Conservation (phyloP, 2,113 vertebrate species). For the Telmatochromis brichardi region DNA sequence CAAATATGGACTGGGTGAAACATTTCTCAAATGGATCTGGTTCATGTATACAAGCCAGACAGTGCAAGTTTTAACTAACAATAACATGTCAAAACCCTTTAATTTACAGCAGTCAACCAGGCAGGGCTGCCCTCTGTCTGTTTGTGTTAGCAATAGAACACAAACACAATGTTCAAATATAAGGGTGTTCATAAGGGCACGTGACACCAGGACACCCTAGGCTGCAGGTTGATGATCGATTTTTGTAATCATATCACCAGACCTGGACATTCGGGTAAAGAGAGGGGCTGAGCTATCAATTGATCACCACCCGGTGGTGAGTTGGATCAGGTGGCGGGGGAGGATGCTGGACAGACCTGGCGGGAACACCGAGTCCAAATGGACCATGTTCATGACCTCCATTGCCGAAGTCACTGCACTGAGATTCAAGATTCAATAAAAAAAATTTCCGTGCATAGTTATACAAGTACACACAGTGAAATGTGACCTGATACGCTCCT, state of each 20-base stretch:
- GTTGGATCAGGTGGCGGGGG: neutral
- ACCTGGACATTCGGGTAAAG: neutral
- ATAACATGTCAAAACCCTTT: neutral
- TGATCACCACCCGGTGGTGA: neutral
- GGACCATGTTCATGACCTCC: neutral
- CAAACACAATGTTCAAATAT: neutral
- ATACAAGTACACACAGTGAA: neutral
- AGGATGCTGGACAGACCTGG: neutral
- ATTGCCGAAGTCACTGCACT: neutral
- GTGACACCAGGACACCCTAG: neutral
- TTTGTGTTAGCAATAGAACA: neutral
- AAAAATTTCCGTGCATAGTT: rapidly evolving
- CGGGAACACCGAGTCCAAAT: neutral
- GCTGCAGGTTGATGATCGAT: neutral
- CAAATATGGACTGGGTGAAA: neutral
- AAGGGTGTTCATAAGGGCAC: neutral
- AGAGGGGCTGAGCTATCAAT: neutral
- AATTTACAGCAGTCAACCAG: neutral
- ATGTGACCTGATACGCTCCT: neutral
- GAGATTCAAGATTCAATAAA: neutral
- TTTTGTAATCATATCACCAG: neutral
- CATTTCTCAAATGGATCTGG: neutral
- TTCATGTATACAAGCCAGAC: neutral
- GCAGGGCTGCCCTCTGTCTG: neutral
- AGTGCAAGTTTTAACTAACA: neutral